Conservation (phyloP, 2,797 vertebrate species). For the Todus mexicanus region DNA sequence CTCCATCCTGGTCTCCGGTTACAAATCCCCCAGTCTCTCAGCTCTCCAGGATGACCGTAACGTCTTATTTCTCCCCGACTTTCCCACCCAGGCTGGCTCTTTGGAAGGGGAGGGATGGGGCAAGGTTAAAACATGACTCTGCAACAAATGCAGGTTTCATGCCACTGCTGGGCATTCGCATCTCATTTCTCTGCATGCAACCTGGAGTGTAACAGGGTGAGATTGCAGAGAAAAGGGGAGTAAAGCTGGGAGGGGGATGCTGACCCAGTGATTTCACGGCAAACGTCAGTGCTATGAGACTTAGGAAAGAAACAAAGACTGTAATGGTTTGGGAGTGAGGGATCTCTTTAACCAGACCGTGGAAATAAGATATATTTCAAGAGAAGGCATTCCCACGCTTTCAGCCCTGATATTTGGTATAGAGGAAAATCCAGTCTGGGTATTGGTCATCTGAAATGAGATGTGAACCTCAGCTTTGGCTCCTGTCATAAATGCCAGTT, state of each 20-base stretch:
- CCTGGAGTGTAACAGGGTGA: not conserved
- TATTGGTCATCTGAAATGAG: not conserved
- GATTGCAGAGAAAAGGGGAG: not conserved
- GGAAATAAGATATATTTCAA: constrained; percentile 53
- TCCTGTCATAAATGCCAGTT: not conserved
- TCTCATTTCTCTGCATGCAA: not conserved
- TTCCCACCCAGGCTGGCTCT: constrained; percentile 29
- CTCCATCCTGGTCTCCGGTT: constrained; percentile 2
- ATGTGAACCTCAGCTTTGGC: not conserved
- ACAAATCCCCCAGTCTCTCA: not conserved
- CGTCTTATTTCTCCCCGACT: constrained; percentile 6
- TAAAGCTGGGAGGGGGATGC: not conserved
- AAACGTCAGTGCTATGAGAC: not conserved
- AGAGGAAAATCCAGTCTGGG: not conserved
- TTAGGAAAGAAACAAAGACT: constrained; percentile 43
- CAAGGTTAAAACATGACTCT: not conserved
- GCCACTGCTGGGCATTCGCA: not conserved
- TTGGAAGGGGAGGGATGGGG: not conserved
- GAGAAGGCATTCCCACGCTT: constrained; percentile 32
- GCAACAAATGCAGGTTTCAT: not conserved
- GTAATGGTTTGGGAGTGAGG: constrained; percentile 43
- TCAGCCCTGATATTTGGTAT: not conserved
- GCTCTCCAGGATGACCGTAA: not conserved
- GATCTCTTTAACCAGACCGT: not conserved
- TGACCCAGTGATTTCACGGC: constrained; percentile 33